Conservation (phyloP, 2,113 vertebrate species). For the Epinephelus fuscoguttatus region DNA sequence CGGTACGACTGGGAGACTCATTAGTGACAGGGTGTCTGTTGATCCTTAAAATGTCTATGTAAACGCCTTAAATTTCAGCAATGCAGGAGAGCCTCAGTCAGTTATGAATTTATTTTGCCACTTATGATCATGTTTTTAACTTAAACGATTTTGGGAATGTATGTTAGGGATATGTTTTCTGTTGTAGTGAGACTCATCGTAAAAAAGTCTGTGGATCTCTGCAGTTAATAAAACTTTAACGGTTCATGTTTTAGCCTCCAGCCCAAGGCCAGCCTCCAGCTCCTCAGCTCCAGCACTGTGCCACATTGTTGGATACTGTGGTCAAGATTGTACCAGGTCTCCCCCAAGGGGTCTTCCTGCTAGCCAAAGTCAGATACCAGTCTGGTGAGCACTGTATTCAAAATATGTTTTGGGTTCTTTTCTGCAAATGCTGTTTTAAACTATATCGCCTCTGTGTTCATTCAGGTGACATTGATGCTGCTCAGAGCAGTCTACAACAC, state of each 20-base stretch:
- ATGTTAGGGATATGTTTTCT: not conserved
- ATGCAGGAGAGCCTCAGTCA: not conserved
- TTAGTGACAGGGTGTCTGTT: not conserved
- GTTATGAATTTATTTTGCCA: not conserved
- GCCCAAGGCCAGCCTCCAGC: conserved; percentile 87
- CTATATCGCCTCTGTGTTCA: not conserved
- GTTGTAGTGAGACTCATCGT: not conserved
- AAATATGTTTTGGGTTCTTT: conserved; percentile 4
- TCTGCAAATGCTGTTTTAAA: not conserved
- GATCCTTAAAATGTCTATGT: conserved; percentile 10
- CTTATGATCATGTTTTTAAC: not conserved
- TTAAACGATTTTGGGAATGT: not conserved
- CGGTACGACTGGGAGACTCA: conserved; percentile 81
- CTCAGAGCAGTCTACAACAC: conserved; percentile 88
- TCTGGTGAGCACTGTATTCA: conserved; percentile 85
- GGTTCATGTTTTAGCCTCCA: conserved; percentile 84
- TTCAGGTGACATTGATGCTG: conserved; percentile 86
- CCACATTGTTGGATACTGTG: conserved; percentile 91
- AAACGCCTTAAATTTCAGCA: not conserved
- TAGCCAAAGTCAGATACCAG: conserved; percentile 94
- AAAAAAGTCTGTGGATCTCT: not conserved
- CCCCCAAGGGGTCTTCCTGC: conserved; percentile 89
- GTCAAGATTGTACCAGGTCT: conserved; percentile 93
- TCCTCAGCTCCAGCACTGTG: conserved; percentile 90
- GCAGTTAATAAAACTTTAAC: not conserved